Percentiles rank a stretch among this genome's conserved stretches.
phyloP scores from a whole-genome alignment of 2,888 invertebrate species.

The Spisula solida region DNA sequence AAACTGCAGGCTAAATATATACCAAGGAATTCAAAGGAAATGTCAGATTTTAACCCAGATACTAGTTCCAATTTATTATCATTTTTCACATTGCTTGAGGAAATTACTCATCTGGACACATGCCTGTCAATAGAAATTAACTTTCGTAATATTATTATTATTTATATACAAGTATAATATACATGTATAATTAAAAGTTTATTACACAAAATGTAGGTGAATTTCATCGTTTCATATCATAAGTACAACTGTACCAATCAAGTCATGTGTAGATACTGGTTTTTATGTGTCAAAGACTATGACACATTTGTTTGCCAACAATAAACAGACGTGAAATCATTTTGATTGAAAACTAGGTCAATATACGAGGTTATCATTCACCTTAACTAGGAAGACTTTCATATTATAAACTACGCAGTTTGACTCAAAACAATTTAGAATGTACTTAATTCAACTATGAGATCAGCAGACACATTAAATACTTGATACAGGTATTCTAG shows the following conservation, averaged over 20 bases:
- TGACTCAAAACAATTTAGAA: background rate
- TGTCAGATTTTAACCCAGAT: no score
- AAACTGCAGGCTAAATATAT: no score
- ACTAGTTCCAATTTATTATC: no score
- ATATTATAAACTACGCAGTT: background rate
- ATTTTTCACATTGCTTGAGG: no score
- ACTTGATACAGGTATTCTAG: background rate
- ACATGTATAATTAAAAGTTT: background rate
- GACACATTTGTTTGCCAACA: background rate
- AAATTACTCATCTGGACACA: no score
- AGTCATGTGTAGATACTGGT: background rate
- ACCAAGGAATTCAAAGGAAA: no score
- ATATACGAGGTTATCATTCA: background rate
- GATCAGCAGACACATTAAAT: background rate
- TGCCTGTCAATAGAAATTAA: no score
- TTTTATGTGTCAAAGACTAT: background rate
- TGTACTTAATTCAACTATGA: background rate
- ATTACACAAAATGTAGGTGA: no score
- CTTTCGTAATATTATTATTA: no score
- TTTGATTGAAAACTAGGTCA: constrained; percentile 15
- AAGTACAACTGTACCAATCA: no score
- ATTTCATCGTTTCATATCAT: no score
- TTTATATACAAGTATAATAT: no score
- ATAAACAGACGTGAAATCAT: constrained; percentile 12
- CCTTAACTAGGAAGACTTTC: background rate